Conservation (phyloP, 2,888 invertebrate species). For the Rhodophaea formosa region DNA sequence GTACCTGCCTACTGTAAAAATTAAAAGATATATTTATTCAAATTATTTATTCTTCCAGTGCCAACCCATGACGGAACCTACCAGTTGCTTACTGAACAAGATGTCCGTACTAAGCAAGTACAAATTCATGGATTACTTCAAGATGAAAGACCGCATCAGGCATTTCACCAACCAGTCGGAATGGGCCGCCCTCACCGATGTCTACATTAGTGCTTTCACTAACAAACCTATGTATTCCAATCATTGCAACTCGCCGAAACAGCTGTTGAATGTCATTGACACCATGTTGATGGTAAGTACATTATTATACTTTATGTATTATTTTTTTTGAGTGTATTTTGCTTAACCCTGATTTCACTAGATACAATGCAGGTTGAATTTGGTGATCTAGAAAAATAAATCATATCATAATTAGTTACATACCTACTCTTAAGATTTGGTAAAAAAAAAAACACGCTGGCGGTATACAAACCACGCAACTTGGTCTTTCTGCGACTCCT, state of each 20-base stretch:
- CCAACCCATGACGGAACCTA: slow-evolving; percentile 47
- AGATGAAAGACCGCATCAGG: slow-evolving; percentile 59
- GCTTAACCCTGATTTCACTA: no score
- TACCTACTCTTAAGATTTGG: no score
- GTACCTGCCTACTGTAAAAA: no score
- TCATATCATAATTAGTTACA: no score
- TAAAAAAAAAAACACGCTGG: no score
- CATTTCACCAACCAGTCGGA: slow-evolving; percentile 38
- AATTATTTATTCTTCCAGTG: slow-evolving; percentile 48
- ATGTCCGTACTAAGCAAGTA: slow-evolving; percentile 66
- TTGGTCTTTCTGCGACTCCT: no score
- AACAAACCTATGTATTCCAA: slow-evolving; percentile 51
- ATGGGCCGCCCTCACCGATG: slow-evolving; percentile 40
- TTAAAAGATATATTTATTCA: not conserved
- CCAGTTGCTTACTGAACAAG: slow-evolving; percentile 55
- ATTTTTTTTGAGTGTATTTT: not conserved
- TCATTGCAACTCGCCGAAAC: slow-evolving; percentile 61
- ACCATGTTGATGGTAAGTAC: slow-evolving; percentile 61
- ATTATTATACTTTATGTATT: not conserved
- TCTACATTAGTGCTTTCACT: slow-evolving; percentile 47
- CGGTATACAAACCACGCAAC: no score
- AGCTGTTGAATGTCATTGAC: slow-evolving; percentile 63
- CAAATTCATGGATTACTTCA: slow-evolving; percentile 66
- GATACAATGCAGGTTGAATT: no score
- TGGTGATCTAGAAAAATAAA: no score